These are phyloP conservation scores for Cyprinodon diabolis DNA, from an alignment of 2,797 vertebrate species.

Conservation along the genomic window DNA sequence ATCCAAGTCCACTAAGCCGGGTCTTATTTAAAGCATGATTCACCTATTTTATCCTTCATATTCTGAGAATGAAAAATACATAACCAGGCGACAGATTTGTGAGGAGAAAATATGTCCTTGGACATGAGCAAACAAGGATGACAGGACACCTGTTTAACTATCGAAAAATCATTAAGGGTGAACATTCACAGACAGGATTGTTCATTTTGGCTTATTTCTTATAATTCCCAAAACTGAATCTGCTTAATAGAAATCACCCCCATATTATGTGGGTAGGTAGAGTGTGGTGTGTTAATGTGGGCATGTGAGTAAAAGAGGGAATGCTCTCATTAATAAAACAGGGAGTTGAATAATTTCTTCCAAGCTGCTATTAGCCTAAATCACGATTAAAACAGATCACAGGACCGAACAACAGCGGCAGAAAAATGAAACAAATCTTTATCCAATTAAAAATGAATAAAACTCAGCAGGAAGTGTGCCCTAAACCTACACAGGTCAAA, in stretches of 20 bases:
- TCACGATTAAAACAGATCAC: conserved; percentile 26
- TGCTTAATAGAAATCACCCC: conserved; percentile 9
- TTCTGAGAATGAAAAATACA: background rate
- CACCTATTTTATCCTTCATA: conserved; percentile 16
- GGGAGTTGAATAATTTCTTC: conserved; percentile 42
- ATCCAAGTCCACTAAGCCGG: background rate
- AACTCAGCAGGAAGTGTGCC: conserved; percentile 12
- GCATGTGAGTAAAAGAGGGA: background rate
- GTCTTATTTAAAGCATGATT: background rate
- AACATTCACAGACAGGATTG: background rate
- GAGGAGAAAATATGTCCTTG: background rate
- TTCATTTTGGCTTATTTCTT: background rate
- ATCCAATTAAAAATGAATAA: conserved; percentile 61
- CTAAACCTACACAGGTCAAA: conserved; percentile 51
- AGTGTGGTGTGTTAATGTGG: conserved; percentile 3
- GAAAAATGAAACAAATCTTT: conserved; percentile 30
- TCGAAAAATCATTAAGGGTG: background rate
- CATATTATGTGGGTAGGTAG: background rate
- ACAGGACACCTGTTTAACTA: background rate
- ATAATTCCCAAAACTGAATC: background rate
- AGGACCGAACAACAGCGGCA: conserved; percentile 20
- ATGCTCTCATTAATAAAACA: conserved; percentile 34
- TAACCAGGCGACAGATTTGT: background rate
- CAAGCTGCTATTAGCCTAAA: conserved; percentile 40
- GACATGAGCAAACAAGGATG: background rate